Percentiles rank a stretch among this genome's conserved stretches.
phyloP scores from a whole-genome alignment of 2,113 vertebrate species.

The Struthidea cinerea region DNA sequence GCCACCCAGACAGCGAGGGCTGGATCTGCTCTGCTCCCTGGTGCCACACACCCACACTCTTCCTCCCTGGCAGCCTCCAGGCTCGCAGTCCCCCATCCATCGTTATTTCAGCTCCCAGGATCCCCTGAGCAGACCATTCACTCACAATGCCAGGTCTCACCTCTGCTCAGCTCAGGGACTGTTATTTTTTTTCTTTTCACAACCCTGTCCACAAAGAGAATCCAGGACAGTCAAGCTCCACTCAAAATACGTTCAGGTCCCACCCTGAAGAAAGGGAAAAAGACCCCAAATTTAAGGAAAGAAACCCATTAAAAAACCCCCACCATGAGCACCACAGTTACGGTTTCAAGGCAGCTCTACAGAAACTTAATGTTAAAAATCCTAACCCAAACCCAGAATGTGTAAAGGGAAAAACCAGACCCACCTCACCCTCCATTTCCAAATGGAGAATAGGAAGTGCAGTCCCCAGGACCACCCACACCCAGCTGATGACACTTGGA shows the following conservation, averaged over 20 bases:
- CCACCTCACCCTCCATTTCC: neutral
- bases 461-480: neutral
- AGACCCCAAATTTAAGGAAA: neutral
- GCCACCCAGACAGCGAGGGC: rapidly evolving
- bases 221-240: neutral
- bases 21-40: neutral
- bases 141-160: neutral
- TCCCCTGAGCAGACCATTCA: rapidly evolving
- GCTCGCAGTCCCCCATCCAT: neutral
- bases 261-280: neutral
- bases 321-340: rapidly evolving
- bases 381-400: rapidly evolving
- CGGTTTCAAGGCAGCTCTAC: rapidly evolving
- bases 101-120: neutral
- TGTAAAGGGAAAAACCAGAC: rapidly evolving
- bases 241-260: rapidly evolving
- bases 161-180: neutral
- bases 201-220: neutral
- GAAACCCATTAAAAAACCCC: rapidly evolving
- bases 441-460: neutral
- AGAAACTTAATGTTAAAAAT: rapidly evolving
- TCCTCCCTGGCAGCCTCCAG: neutral
- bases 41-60: neutral
- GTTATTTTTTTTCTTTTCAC: neutral
- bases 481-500: neutral